Evolutionary conservation across 2,888 invertebrate genomes (phyloP).

Genomic region (Drosophila barbarae): DNA sequence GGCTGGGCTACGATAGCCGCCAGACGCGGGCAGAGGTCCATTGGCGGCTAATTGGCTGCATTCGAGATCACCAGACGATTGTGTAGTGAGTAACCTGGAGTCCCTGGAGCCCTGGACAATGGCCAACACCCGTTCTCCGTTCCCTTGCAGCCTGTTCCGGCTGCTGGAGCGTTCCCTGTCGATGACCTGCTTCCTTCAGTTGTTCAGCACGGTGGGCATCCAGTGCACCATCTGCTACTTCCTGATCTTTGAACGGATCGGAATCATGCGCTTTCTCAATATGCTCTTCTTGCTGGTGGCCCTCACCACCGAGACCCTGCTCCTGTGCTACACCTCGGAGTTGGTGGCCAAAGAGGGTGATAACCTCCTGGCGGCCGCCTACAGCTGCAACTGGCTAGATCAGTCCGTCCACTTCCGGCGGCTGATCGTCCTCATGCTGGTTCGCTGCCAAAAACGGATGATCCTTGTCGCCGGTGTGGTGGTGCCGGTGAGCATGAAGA

Average conservation of each 20-base stretch:
- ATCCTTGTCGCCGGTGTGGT: slow-evolving; percentile 81
- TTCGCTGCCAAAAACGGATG: slow-evolving; percentile 81
- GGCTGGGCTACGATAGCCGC: slow-evolving; percentile 2
- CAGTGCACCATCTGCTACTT: slow-evolving; percentile 79
- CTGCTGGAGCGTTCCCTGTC: slow-evolving; percentile 81
- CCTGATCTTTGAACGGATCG: slow-evolving; percentile 74
- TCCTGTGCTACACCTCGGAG: slow-evolving; percentile 82
- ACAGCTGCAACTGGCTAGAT: slow-evolving; percentile 81
- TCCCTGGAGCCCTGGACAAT: background rate
- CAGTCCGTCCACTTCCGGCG: slow-evolving; percentile 80
- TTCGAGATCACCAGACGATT: slow-evolving; percentile 72
- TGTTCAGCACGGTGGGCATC: slow-evolving; percentile 79
- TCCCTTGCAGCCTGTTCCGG: slow-evolving; percentile 79
- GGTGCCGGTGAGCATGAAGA: slow-evolving; percentile 81
- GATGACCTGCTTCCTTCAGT: slow-evolving; percentile 81
- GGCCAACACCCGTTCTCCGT: background rate
- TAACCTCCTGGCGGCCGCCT: slow-evolving; percentile 80
- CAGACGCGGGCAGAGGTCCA: background rate
- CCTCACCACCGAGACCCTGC: slow-evolving; percentile 80
- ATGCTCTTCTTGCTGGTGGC: slow-evolving; percentile 65
- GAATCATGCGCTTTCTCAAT: slow-evolving; percentile 34
- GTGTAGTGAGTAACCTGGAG: slow-evolving; percentile 61
- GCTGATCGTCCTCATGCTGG: slow-evolving; percentile 79
- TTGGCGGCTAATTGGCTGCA: slow-evolving; percentile 55
- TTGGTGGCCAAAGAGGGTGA: slow-evolving; percentile 80